Conservation (phyloP, 2,113 vertebrate genomes). For the Eidolon helvum region DNA sequence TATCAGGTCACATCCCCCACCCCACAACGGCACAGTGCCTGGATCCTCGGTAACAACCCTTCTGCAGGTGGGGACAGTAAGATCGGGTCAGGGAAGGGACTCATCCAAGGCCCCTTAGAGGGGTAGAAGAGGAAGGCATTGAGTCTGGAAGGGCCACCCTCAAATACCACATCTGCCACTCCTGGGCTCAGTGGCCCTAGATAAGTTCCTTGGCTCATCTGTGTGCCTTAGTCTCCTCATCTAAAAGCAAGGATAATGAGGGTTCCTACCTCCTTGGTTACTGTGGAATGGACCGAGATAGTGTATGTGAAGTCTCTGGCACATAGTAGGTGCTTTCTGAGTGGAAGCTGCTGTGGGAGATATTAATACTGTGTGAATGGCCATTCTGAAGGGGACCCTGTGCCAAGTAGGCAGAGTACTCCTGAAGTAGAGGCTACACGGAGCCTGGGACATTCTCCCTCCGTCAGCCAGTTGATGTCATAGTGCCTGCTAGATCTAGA, state of each 20-base stretch:
- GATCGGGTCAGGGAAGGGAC: neutral
- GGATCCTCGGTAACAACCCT: neutral
- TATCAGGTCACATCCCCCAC: slow-evolving; percentile 31
- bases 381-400: neutral
- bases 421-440: neutral
- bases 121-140: neutral
- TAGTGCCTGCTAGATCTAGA: neutral
- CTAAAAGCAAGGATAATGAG: neutral
- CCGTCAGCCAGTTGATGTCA: neutral
- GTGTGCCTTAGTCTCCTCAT: neutral
- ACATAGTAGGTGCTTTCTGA: neutral
- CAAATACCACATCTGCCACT: neutral
- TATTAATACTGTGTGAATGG: neutral
- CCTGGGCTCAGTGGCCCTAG: neutral
- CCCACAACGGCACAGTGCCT: neutral
- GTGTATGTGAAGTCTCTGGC: neutral
- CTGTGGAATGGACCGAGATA: neutral
- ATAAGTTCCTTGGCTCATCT: neutral
- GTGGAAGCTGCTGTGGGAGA: no score
- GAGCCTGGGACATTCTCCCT: rapidly evolving
- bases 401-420: neutral
- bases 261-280: neutral
- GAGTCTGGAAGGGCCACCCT: neutral
- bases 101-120: neutral
- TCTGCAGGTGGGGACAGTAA: neutral